Evolutionary conservation across 2,888 invertebrate genomes (phyloP).

Genomic region (Hydrotaea cyrtoneurina): DNA sequence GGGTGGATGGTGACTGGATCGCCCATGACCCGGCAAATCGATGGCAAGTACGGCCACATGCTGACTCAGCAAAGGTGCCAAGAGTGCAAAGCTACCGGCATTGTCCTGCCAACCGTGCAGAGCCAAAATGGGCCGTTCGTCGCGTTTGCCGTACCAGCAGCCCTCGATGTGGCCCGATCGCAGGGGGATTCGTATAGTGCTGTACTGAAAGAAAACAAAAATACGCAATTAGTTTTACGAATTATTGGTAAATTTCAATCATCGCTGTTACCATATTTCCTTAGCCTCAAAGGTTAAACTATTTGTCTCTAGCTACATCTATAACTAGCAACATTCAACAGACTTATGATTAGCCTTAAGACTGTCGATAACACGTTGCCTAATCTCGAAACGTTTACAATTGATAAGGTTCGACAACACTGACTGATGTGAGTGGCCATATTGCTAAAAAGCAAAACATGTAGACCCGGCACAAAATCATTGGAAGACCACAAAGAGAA

Average conservation of each 20-base stretch:
- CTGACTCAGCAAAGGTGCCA: constrained; percentile 83
- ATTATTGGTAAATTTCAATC: too few relatives aligned
- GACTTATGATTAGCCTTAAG: too few relatives aligned
- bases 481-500: too few relatives aligned
- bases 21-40: constrained; percentile 86
- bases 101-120: constrained; percentile 90
- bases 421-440: too few relatives aligned
- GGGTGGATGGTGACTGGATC: constrained; percentile 84
- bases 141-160: constrained; percentile 85
- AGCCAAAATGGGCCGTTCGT: constrained; percentile 84
- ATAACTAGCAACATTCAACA: too few relatives aligned
- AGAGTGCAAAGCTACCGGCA: constrained; percentile 85
- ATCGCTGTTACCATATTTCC: neutral
- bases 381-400: too few relatives aligned
- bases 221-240: neutral
- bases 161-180: constrained; percentile 86
- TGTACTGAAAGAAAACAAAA: constrained; percentile 72
- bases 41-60: constrained; percentile 82
- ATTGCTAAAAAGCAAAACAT: too few relatives aligned
- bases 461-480: too few relatives aligned
- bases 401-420: too few relatives aligned
- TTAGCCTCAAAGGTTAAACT: too few relatives aligned
- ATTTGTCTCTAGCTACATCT: too few relatives aligned
- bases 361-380: too few relatives aligned
- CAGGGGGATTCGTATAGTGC: constrained; percentile 85